Evolutionary conservation across 2,797 vertebrate genomes (phyloP), one percentile per base, ranked within the genome.

Genomic region (Pelobates cultripes): DNA sequence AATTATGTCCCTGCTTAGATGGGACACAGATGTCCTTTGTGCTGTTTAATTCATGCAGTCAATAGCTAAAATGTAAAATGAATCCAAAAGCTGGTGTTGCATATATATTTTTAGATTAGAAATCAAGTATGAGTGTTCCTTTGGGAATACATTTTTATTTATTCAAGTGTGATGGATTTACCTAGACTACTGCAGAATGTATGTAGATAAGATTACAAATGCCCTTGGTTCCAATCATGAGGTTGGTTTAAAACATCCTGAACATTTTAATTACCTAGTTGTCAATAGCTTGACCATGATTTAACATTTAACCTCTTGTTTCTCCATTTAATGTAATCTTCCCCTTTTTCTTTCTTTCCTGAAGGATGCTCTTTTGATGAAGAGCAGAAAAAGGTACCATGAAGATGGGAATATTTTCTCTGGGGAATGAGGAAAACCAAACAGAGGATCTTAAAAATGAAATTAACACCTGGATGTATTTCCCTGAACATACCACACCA

Each of bases 331-430:
- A 40, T 71, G 40, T 51, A 41, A 45, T 74, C 10, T 13, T 60
- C 42, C 43, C 6, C 51, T 67, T 51, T 60, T 82, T 13, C 2
- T 44, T 69, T 75, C 10, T 42, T 51, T 47, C 61, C 74, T 70
- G 43, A 40, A 82, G 82, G 67, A 64, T 8, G 17, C 68, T 83
- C 41, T 73, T 70, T 66, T 53, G 55, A 64, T 75, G 82, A n/a
- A 57, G 66, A 53, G 42, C 73, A 74, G 53, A 79, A 79, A 66
- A 71, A n/a, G 79, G 77, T 43, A 75, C 82, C 28, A 77, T 77
- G 68, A 88, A 78, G 64, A 93, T 94, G 91, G 93, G 94, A 12
- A 89, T 91, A 4, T 60, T 91, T 69, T 87, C 85, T 85, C 43
- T 86, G 44, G 85, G 69, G 40, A 76, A 85, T 1, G 87, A 88